Evolutionary conservation across 2,113 vertebrate genomes (phyloP).

Genomic region (Litocranius walleri): DNA sequence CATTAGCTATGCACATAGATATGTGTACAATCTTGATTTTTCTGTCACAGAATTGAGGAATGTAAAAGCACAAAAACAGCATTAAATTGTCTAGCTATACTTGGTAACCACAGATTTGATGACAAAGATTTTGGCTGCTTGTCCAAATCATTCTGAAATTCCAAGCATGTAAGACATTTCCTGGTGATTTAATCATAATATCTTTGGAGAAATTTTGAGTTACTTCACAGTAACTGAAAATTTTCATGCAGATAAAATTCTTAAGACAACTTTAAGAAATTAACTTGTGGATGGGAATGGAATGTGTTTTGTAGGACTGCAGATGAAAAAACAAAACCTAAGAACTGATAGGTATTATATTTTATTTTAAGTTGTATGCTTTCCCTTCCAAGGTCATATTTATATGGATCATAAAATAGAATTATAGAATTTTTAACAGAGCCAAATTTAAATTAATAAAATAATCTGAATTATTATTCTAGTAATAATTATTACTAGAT

Average conservation of each 20-base stretch:
- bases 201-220: slow-evolving; percentile 75
- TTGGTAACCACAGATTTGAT: background rate
- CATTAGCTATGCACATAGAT: background rate
- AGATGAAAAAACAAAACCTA: slow-evolving; percentile 67
- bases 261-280: slow-evolving; percentile 77
- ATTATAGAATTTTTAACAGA: slow-evolving; percentile 27
- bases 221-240: slow-evolving; percentile 58
- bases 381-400: slow-evolving; percentile 45
- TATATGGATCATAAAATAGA: slow-evolving; percentile 41
- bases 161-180: background rate
- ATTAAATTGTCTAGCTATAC: background rate
- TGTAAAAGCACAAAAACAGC: background rate
- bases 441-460: slow-evolving; percentile 51
- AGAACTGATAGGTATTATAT: slow-evolving; percentile 38
- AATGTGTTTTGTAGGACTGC: slow-evolving; percentile 74
- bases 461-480: background rate
- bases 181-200: slow-evolving; percentile 65
- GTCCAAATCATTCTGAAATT: slow-evolving; percentile 31
- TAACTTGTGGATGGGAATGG: slow-evolving; percentile 61
- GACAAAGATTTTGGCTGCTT: background rate
- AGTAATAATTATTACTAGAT: slow-evolving; percentile 25
- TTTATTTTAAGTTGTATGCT: slow-evolving; percentile 24
- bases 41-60: background rate
- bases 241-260: slow-evolving; percentile 80
- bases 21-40: background rate